Evolutionary conservation across 92 coral and sea anemone genomes (phyloP), one percentile per base, ranked within the genome.

Genomic region (Epizoanthus ramosus): DNA sequence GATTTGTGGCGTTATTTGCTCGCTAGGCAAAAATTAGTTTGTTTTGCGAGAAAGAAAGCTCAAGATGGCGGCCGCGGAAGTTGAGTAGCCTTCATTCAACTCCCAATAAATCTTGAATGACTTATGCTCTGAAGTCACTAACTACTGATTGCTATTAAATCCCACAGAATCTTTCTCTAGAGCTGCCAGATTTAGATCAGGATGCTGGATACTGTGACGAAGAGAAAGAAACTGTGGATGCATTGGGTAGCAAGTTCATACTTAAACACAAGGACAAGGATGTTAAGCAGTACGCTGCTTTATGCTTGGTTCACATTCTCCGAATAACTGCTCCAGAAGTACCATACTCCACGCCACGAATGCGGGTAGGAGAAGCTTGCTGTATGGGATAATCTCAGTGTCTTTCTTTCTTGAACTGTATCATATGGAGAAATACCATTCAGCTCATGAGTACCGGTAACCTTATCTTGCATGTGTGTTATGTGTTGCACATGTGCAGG

Each of bases 221-320:
- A 37, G 92, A 88, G 71, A 76, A 64, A 53, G 84, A 70, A 18
- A 81, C 84, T 6, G 94, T 94, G 5, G 85, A 80, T 31, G 92
- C 92, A 21, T 88, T 95, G 56, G 91, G 87, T 31, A 85, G 85
- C 45, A 90, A 89, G 23, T 93, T 93, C 74, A 87, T 95, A 8
- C 63, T 95, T 28, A 92, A 93, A 63, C 96, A 93, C 80, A 87
- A 88, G 83, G 98, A 95, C 83, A 95, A 93, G 80, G 98, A 92
- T 69, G 93, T 95, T 56, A 79, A 86, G 18, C 84, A 82, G 31
- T 88, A 90, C 86, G 96, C 98, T n/a, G 98, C 98, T 18, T 90
- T 86, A 17, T 93, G 98, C 63, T 88, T 95, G 45, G 96, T 93
- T 33, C 93, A 95, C 61, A 85, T 95, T 33, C 92, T 95, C 15